Evolutionary conservation across 1,140 invertebrate genomes (phyloP), one percentile per base, ranked within the genome.

Genomic region (Drosophila lini): DNA sequence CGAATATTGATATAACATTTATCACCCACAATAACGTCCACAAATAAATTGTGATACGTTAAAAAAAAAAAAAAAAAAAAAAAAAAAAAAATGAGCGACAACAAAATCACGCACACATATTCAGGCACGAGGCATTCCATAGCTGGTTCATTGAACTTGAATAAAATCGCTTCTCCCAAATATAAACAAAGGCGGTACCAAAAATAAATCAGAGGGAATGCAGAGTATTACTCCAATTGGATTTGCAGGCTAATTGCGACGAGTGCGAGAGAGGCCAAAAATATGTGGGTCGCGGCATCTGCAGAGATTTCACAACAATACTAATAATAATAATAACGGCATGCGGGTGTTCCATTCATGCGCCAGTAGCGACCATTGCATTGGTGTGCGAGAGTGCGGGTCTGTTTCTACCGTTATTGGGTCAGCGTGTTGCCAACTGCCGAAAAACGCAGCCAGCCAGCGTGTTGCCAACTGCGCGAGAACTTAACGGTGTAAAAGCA

Each of bases 391-490:
- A 68, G 65, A 57, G 67, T 62, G 61, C 47, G 67, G 67, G 69
- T 75, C 57, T 73, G 11, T 11, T 61, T 74, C 16, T 74, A 70
- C 84, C 62, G 84, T 81, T 89, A 89, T 89, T 89, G 70, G 84
- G 84, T 89, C 84, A 89, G 77, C 84, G 85, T 84, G 74, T 76
- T 79, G 61, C 77, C 75, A 79, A 79, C 77, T 62, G 75, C 68
- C 75, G 74, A 77, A 78, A 77, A 77, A 77, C 64, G 57, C 62
- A 77, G 53, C 61, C 48, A 50, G 81, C 73, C 82, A 86, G 74
- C 83, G 83, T 82, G 65, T 69, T 82, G 75, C 80, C 81, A 83
- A 83, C 81, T 77, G 81, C 61, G 77, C 45, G 53, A 71, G 59
- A 70, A 64, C 62, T 60, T 79, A 79, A 63, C 56, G 81, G 80